Conservation (phyloP, 2,888 invertebrate genomes). For the Drosophila mayaguana region DNA sequence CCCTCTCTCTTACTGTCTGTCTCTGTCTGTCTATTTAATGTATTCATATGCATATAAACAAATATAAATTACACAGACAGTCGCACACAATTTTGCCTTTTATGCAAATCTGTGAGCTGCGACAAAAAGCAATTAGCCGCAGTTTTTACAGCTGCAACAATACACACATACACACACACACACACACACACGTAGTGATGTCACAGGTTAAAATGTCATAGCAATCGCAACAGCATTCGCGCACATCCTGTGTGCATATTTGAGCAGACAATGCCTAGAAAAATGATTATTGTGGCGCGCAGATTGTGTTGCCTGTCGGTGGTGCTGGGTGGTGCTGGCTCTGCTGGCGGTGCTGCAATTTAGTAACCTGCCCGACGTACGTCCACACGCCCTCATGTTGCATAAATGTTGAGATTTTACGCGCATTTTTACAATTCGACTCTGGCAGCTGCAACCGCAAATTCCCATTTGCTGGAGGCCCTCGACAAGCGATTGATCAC, state of each 20-base stretch:
- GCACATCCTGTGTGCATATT: not conserved
- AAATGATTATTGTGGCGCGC: not conserved
- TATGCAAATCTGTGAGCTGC: conserved; percentile 72
- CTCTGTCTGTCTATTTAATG: conserved; percentile 56
- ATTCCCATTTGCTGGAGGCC: conserved; percentile 59
- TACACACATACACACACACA: conserved; percentile 9
- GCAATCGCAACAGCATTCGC: conserved; percentile 25
- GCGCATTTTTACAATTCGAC: conserved; percentile 13
- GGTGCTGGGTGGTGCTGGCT: not conserved
- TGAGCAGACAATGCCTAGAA: conserved; percentile 17
- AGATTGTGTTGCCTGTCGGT: not conserved
- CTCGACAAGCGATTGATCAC: conserved; percentile 71
- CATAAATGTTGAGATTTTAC: conserved; percentile 27
- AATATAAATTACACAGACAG: conserved; percentile 72
- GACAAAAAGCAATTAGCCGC: conserved; percentile 74
- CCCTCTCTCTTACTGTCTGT: not conserved
- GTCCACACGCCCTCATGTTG: conserved; percentile 8
- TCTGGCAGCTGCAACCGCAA: conserved; percentile 58
- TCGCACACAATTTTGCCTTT: conserved; percentile 53
- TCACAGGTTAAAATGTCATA: conserved; percentile 51
- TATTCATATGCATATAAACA: conserved; percentile 76
- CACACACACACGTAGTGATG: conserved; percentile 10
- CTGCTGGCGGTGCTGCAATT: conserved; percentile 1
- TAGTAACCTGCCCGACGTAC: not conserved
- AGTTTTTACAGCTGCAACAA: conserved; percentile 62